Conservation (phyloP, 2,797 vertebrate genomes). For the Lophius americanus region DNA sequence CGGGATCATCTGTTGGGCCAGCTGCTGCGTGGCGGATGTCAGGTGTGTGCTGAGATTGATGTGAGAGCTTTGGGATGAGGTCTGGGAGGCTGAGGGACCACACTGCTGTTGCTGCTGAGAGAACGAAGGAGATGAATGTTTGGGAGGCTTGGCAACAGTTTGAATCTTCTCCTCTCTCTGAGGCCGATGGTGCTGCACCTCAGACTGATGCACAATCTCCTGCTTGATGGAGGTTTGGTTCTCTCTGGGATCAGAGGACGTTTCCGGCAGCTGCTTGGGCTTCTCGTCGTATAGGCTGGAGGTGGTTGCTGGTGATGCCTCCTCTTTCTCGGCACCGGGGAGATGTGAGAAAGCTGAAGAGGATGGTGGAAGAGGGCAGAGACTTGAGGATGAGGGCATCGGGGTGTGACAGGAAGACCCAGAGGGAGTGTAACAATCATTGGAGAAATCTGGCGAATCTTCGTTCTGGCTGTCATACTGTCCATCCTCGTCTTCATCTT, state of each 20-base stretch:
- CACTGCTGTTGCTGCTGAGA: conserved; percentile 87
- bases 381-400: conserved; percentile 91
- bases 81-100: conserved; percentile 88
- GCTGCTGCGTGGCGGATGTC: conserved; percentile 89
- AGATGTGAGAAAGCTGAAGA: conserved; percentile 86
- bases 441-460: conserved; percentile 93
- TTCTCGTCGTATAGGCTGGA: conserved; percentile 89
- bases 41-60: conserved; percentile 91
- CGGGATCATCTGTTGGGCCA: conserved; percentile 95
- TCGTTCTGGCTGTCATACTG: conserved; percentile 99
- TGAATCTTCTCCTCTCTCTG: conserved; percentile 89
- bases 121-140: conserved; percentile 86
- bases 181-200: conserved; percentile 85
- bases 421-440: conserved; percentile 93
- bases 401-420: conserved; percentile 98
- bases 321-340: conserved; percentile 89
- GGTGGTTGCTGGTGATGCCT: conserved; percentile 85
- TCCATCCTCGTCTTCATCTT: conserved; percentile 99
- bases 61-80: conserved; percentile 90
- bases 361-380: conserved; percentile 88
- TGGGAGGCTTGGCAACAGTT: conserved; percentile 85
- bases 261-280: conserved; percentile 90
- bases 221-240: conserved; percentile 92
- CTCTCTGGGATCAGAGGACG: conserved; percentile 88
- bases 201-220: conserved; percentile 85